These are phyloP conservation scores for Tineola bisselliella DNA, from an alignment of 2,888 invertebrate genomes.

Conservation along the genomic window DNA sequence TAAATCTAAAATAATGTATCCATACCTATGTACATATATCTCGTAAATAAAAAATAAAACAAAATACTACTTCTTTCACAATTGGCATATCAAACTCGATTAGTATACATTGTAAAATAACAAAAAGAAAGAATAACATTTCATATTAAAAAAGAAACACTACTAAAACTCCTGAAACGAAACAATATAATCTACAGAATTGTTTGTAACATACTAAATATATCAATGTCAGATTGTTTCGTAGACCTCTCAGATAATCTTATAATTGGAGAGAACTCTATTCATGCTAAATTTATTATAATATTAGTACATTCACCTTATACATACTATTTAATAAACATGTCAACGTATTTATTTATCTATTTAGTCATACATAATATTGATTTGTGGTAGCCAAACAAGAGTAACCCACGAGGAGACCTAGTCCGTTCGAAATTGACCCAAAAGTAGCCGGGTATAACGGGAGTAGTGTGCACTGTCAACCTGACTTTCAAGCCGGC, in stretches of 20 bases:
- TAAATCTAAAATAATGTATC: no score
- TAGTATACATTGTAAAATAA: neutral
- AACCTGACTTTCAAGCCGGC: no score
- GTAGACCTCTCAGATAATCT: neutral
- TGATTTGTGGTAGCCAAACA: no score
- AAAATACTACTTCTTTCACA: neutral
- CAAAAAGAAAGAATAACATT: neutral
- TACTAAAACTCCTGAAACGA: no score
- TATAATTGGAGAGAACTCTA: neutral
- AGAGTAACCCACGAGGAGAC: no score
- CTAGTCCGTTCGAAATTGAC: no score
- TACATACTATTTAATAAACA: neutral
- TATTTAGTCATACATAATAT: no score
- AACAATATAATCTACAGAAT: neutral
- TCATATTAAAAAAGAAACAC: neutral
- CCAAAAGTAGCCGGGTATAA: no score
- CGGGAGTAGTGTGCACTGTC: no score
- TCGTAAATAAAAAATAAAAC: neutral
- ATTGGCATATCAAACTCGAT: neutral
- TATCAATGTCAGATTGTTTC: neutral
- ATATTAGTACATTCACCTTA: neutral
- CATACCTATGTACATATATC: no score
- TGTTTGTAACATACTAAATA: neutral
- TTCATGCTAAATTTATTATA: neutral
- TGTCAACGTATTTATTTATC: no score